Evolutionary conservation across 2,113 vertebrate genomes (phyloP).

Genomic region (Cyanistes caeruleus): DNA sequence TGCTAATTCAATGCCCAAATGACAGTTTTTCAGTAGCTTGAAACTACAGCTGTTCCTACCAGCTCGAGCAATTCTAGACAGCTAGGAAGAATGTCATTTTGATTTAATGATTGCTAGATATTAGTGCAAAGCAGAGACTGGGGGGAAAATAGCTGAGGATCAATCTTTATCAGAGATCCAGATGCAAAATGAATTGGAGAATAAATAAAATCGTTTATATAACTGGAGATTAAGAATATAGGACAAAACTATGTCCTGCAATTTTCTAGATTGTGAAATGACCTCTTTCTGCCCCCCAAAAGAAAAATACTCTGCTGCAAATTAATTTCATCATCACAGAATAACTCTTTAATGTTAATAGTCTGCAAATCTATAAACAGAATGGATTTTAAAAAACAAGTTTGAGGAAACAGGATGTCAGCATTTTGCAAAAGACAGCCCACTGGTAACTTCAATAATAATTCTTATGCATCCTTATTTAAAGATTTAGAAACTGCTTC

Average conservation of each 20-base stretch:
- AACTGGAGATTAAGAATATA: slow-evolving; percentile 41
- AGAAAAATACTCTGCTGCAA: neutral
- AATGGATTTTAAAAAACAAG: neutral
- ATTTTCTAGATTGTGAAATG: slow-evolving; percentile 36
- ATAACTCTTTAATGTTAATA: slow-evolving; percentile 19
- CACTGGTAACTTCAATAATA: neutral
- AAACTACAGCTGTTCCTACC: neutral
- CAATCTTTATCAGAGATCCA: slow-evolving; percentile 19
- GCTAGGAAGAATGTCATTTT: neutral
- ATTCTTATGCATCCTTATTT: neutral
- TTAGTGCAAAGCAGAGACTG: neutral
- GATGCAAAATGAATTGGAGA: neutral
- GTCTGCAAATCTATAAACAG: neutral
- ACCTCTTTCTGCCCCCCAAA: neutral
- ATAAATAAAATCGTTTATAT: slow-evolving; percentile 50
- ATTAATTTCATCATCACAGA: neutral
- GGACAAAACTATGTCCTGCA: neutral
- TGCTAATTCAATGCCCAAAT: neutral
- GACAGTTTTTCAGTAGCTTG: neutral
- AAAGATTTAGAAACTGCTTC: neutral
- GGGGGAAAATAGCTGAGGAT: neutral
- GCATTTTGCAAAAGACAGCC: neutral
- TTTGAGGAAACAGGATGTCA: neutral
- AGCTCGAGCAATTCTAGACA: neutral
- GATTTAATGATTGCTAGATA: slow-evolving; percentile 3